Evolutionary conservation across 1,140 invertebrate genomes (phyloP), one percentile per base, ranked within the genome.

Genomic region (Drosophila varians): DNA sequence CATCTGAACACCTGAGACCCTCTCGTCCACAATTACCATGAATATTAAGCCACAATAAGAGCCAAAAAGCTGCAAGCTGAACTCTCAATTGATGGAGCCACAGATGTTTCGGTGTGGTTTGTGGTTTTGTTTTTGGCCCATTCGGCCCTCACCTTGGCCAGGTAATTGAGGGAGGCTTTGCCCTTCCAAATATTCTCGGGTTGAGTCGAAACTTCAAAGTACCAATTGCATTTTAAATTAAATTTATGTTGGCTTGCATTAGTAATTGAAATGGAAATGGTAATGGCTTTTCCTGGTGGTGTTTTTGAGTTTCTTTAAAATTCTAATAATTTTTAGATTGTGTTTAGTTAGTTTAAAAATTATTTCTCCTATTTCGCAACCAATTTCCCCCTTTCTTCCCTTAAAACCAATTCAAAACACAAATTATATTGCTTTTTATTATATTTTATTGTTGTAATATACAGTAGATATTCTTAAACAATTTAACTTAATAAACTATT

Each of bases 171-270:
- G 53, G 70, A 57, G 66, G 73, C n/a, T 73, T 82, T 68, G 60
- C 42, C 8, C 8, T 28, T 25, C 36, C 36, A 64, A 75, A 61
- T 40, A 42, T 61, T 74, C 38, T 47, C 3, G 34, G 12, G n/a
- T 26, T 26, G 34, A 19, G 31, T 16, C 34, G 55, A 40, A 12
- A 66, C 12, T 43, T 52, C 12, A 9, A 66, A 53, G 61, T 21
- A 68, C 60, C 43, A 86, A 80, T 87, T 87, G 62, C 58, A 87
- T 87, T 80, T 80, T 80, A 87, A 87, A 86, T 86, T 72, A 82
- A 87, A 86, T 86, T 87, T 87, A 87, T 86, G 73, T 58, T 16
- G 38, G 47, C 58, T 68, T 42, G 61, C 75, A 79, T 86, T 79
- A 69, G 80, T 69, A 55, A 73, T 75, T 68, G 25, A 46, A 75